These are phyloP conservation scores for Suricata suricatta DNA, from an alignment of 2,113 vertebrate species.

Conservation along the genomic window DNA sequence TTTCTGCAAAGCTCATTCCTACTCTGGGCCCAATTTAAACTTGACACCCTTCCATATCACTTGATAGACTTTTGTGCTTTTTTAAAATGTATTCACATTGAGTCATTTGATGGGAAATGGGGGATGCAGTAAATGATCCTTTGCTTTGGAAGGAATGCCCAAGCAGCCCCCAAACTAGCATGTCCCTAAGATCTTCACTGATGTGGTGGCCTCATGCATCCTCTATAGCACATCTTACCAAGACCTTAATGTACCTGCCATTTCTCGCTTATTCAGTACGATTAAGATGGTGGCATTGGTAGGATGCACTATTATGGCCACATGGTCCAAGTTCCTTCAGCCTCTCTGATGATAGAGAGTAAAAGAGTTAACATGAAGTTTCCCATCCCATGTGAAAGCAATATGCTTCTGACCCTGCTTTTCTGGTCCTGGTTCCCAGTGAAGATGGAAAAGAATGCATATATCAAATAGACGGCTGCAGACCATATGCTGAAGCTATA, in stretches of 20 bases:
- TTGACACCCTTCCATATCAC: neutral
- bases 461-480: neutral
- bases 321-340: neutral
- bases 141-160: neutral
- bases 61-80: neutral
- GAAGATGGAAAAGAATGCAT: neutral
- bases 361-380: neutral
- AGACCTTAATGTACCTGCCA: neutral
- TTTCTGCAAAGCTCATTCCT: neutral
- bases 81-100: neutral
- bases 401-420: neutral
- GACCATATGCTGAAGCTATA: neutral
- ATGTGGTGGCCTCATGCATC: fast-evolving
- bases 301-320: neutral
- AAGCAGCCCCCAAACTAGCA: neutral
- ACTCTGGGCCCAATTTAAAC: neutral
- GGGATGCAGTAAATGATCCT: neutral
- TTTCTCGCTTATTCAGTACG: neutral
- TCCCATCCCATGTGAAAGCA: neutral
- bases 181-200: neutral
- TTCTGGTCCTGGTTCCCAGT: neutral
- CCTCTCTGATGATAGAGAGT: neutral
- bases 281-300: neutral
- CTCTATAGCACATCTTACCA: neutral
- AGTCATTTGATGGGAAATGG: neutral